Evolutionary conservation across 1,140 invertebrate genomes (phyloP).

Genomic region (Dendrolimus kikuchii): DNA sequence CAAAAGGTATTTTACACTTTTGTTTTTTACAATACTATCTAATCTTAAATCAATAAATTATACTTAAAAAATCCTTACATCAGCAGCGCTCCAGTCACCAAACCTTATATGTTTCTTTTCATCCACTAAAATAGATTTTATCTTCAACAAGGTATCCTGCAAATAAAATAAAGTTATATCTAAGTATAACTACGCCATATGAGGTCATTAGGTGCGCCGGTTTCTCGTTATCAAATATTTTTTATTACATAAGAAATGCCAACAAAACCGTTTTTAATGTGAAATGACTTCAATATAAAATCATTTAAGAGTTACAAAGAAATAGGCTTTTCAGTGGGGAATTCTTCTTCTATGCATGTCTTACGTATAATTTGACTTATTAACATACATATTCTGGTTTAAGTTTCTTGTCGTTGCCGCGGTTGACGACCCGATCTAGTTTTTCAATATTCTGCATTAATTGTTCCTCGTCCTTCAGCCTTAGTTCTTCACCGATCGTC

Average conservation of each 20-base stretch:
- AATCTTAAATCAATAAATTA: too few species aligned
- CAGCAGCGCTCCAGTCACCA: constrained; percentile 92
- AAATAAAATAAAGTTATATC: constrained; percentile 13
- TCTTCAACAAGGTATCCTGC: constrained; percentile 90
- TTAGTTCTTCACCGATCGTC: constrained; percentile 96
- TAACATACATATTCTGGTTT: constrained; percentile 94
- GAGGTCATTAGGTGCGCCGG: too few species aligned
- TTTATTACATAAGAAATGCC: too few species aligned
- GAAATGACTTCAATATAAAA: too few species aligned
- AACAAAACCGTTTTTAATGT: too few species aligned
- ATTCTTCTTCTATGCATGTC: too few species aligned
- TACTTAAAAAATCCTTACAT: constrained; percentile 78
- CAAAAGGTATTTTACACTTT: too few species aligned
- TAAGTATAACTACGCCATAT: too few species aligned
- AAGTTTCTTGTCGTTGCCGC: constrained; percentile 95
- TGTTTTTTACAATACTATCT: too few species aligned
- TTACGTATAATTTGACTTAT: not conserved
- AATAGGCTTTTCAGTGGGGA: too few species aligned
- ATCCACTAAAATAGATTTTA: constrained; percentile 88
- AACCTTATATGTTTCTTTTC: constrained; percentile 96
- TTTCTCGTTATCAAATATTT: too few species aligned
- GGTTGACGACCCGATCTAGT: constrained; percentile 88
- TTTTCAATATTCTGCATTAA: constrained; percentile 87
- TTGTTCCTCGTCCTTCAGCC: constrained; percentile 95
- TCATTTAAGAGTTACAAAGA: too few species aligned